Base-by-base conservation (phyloP, 1,140 invertebrate genomes). In the Sitobion miscanthi region DNA sequence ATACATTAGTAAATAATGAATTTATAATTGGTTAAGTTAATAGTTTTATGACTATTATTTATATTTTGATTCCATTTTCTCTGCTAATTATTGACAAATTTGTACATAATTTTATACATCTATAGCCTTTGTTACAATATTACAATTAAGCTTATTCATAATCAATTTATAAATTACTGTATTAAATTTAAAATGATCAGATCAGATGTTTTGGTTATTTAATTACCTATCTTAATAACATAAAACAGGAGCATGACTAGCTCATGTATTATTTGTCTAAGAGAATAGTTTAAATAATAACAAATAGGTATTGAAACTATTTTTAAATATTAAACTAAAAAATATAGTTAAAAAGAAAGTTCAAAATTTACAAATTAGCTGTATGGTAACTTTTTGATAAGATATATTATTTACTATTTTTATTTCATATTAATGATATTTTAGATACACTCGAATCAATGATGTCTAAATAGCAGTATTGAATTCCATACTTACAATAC, bases 121-220 rank as follows among this genome's bases (percentile, higher is more conserved):
- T n/a, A n/a, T 77, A 17, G 14, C 4, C 4, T 17, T 77, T 77
- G 62, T 77, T 77, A 77, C 30, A 54, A 7, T 54, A 54, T 23
- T 21, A 54, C 52, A 35, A 17, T 77, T 77, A 77, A 77, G 62
- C 62, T 77, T 77, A 17, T 77, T 77, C 62, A 17, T 77, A 77
- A 77, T n/a, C 30, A 77, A n/a, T 77, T 77, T 77, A 77, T 77
- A 77, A 77, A n/a, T 77, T 77, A 77, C 62, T 77, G n/a, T 77
- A 77, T 77, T 77, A 77, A 77, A 77, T 77, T 77, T 17, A 77
- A 69, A 69, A 17, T 77, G 4, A 77, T 77, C 5, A 17, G 14
- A 77, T 77, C n/a, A n/a, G 14, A 17, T 20, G 62, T n/a, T 77
- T 77, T 35, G 8, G 1, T 77, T 77, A 14, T 77, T 77, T 77